Evolutionary conservation across 2,797 vertebrate species (phyloP).

Genomic region (Choloepus didactylus): DNA sequence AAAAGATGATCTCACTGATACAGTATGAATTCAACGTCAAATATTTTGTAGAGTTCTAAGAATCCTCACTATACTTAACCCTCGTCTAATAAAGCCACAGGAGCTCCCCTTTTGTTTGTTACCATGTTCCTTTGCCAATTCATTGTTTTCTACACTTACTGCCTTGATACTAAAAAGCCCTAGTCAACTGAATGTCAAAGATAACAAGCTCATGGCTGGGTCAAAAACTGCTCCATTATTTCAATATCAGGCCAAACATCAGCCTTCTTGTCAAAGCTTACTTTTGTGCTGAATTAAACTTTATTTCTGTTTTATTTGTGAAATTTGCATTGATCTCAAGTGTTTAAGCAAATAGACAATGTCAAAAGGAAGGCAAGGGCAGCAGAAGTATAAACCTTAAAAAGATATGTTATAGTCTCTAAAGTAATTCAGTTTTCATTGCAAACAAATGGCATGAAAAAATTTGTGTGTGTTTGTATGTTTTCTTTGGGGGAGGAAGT

Average conservation of each 20-base stretch:
- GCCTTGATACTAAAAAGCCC: conserved; percentile 34
- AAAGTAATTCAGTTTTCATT: conserved; percentile 38
- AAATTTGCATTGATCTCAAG: conserved; percentile 57
- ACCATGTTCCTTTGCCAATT: conserved; percentile 7
- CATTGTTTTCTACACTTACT: background rate
- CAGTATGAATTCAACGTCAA: background rate
- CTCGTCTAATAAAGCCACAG: background rate
- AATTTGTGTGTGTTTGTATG: background rate
- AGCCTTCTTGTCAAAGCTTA: conserved; percentile 20
- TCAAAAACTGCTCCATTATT: conserved; percentile 19
- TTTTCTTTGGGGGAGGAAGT: background rate
- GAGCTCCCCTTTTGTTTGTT: background rate
- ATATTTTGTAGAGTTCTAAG: conserved; percentile 23
- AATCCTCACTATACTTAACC: background rate
- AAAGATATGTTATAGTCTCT: background rate
- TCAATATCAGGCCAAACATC: conserved; percentile 42
- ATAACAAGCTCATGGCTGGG: conserved; percentile 4
- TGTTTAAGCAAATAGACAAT: conserved; percentile 37
- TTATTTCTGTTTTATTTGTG: conserved; percentile 53
- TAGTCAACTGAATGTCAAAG: conserved; percentile 34
- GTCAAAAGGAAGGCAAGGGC: conserved; percentile 29
- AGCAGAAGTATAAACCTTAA: background rate
- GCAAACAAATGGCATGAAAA: background rate
- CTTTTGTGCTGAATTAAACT: background rate
- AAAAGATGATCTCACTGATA: background rate